These are phyloP conservation scores for Cottoperca gobio DNA, from an alignment of 2,797 vertebrate species.

Conservation along the genomic window DNA sequence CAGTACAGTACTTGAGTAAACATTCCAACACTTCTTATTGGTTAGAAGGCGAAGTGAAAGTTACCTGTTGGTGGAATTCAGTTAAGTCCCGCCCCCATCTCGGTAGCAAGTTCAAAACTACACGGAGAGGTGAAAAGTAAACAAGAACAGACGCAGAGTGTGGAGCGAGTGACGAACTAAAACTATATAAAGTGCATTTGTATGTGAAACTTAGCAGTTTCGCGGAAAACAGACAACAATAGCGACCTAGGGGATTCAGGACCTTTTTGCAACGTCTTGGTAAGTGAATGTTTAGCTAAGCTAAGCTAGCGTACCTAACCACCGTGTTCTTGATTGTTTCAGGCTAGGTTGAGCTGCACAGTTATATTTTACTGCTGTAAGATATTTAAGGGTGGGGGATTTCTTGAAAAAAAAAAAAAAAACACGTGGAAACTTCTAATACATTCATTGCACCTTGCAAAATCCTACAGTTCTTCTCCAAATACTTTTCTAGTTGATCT, in stretches of 20 bases:
- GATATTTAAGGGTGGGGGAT: too few species aligned
- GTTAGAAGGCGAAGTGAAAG: neutral
- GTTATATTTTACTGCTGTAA: too few species aligned
- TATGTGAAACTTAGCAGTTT: neutral
- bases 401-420: too few species aligned
- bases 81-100: neutral
- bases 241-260: neutral
- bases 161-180: too few species aligned
- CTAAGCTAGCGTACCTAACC: neutral
- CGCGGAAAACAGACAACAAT: neutral
- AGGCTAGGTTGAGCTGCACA: too few species aligned
- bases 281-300: neutral
- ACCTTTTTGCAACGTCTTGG: neutral
- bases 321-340: too few species aligned
- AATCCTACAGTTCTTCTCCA: too few species aligned
- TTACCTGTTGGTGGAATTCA: neutral
- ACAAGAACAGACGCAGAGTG: neutral
- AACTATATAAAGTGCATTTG: neutral
- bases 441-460: too few species aligned
- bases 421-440: too few species aligned
- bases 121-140: too few species aligned
- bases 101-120: neutral
- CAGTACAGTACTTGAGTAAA: neutral
- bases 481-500: too few species aligned
- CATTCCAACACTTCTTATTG: neutral